Base-by-base conservation (phyloP, 1,140 invertebrate species). In the Panulirus ornatus region DNA sequence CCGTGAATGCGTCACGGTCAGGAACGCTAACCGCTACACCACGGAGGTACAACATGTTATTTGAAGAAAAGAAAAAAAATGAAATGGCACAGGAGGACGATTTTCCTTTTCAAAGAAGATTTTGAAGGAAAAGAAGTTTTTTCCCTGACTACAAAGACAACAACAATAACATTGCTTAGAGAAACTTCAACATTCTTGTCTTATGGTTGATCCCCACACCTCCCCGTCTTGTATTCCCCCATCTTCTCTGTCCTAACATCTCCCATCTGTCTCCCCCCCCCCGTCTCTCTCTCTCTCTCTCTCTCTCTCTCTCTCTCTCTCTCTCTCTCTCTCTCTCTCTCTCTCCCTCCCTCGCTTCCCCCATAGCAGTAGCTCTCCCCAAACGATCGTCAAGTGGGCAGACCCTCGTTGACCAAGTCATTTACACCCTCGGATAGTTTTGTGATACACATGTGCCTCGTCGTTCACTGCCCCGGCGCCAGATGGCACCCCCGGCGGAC, bases 351-450 rank as follows among this genome's bases (percentile, higher is more conserved):
- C 22, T 34, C 54, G 58, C 14, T 34, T 58, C 40, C 81, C 38
- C 54, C 58, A 16, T 63, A n/a, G 36, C 44, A 51, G 34, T 47
- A 54, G 40, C 36, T 58, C 34, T 63, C 44, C 78, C 54, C 40
- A 40, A 78, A 78, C 75, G 75, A 78, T 78, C 75, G 75, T 78
- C 75, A 78, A 78, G 75, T 47, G 75, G 22, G 40, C 44, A 30
- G 22, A 27, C 44, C 38, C 75, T 47, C 75, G 75, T 47, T 78
- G 75, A 78, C 75, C 75, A 78, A 36, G 75, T 78, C 75, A 47
- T 78, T 78, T 78, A 47, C 75, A 78, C 75, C 75, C 75, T 42
- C 34, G 40, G 40, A 78, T 47, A 42, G 40, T 47, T 47, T 78
- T 42, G 75, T 44, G 40, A 78, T 78, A 78, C 75, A 78, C 75